Evolutionary conservation across 2,888 invertebrate genomes (phyloP), one percentile per base, ranked within the genome.

Genomic region (Lasioglossum calceatum): DNA sequence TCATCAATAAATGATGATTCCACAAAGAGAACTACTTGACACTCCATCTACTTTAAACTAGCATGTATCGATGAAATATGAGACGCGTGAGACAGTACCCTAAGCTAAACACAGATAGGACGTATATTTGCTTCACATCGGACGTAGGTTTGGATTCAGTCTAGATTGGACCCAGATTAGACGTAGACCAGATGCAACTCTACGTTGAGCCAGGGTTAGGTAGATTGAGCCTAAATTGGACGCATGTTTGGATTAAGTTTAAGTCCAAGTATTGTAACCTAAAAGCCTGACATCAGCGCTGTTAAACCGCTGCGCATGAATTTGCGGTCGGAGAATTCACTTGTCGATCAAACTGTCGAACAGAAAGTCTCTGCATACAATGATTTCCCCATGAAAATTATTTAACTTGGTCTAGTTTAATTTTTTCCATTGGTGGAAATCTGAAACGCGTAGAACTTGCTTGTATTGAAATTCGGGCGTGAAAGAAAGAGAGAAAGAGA

Each of bases 151-250:
- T 32, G 32, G 64, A 64, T 64, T 64, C 32, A 32, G 64, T 32
- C 19, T 64, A 64, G 64, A 64, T 64, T 64, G 32, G 36, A 64
- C 64, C 32, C 16, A 64, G 64, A 50, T 81, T 71, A 54, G 12
- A 64, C 64, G 32, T 64, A 64, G 64, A 64, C 8, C 32, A 32
- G 32, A 36, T 19, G 16, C 32, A 64, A 64, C 16, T 64, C 32
- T 32, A 32, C 19, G 64, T 64, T 36, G 32, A 64, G 27, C 32
- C 64, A 32, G 64, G 64, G 32, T 64, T 64, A 64, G 64, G 32
- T 64, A 64, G 32, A 64, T 36, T 19, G 19, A 32, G 64, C 64
- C 32, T 32, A 64, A 64, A 64, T 64, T 64, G 32, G 14, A 36
- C 32, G 64, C 64, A 64, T 32, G 32, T 64, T 64, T 64, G 32